A percentile compares a stretch with the other conserved stretches of the same genome.
Conservation (phyloP, 2,888 invertebrate genomes). For the Ornithoptera priamus region DNA sequence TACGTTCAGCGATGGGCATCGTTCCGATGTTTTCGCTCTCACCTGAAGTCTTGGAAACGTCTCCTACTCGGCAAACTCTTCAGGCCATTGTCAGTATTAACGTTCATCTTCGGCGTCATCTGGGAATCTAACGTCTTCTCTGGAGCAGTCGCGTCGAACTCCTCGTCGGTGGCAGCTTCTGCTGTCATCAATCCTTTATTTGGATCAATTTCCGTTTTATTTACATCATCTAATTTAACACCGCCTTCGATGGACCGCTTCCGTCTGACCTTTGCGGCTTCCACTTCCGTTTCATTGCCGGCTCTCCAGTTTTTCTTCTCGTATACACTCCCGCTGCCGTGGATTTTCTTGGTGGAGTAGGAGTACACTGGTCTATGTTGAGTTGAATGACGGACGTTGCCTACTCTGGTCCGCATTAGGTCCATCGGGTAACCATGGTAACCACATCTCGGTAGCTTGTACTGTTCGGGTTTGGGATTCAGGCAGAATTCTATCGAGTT, state of each 20-base stretch:
- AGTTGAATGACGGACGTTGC: conserved; percentile 44
- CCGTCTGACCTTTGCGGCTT: conserved; percentile 18
- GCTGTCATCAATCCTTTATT: not conserved
- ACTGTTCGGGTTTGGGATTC: conserved; percentile 40
- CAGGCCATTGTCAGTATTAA: not conserved
- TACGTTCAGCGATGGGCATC: too few relatives aligned
- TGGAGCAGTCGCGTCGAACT: not conserved
- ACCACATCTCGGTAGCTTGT: conserved; percentile 42
- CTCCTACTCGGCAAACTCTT: not conserved
- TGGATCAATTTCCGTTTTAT: not conserved
- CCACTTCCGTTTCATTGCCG: conserved; percentile 28
- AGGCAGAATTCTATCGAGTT: conserved; percentile 56
- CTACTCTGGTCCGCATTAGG: conserved; percentile 47
- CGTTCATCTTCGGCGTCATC: not conserved
- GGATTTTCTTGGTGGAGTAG: conserved; percentile 44
- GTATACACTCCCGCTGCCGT: conserved; percentile 17
- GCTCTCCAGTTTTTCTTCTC: conserved; percentile 27
- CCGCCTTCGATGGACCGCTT: conserved; percentile 9
- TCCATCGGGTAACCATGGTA: conserved; percentile 25
- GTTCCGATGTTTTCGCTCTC: not conserved
- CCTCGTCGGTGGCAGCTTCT: not conserved
- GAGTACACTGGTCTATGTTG: conserved; percentile 46
- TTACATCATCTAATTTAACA: not conserved
- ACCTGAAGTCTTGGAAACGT: conserved; percentile 15
- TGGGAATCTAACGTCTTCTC: not conserved